Conservation (phyloP, 2,888 invertebrate genomes). For the Mechanitis mazaeus region DNA sequence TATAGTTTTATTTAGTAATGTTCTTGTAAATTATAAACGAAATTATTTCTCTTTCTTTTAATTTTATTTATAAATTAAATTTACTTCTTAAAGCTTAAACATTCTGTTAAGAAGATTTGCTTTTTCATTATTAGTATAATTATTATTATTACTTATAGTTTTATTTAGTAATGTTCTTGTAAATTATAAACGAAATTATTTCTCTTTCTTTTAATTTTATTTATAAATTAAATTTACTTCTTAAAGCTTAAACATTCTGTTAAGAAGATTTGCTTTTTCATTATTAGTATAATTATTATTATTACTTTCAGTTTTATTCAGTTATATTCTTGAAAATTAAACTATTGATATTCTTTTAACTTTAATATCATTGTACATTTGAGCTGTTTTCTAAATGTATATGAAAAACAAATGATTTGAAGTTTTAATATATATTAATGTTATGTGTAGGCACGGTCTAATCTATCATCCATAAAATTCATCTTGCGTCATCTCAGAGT, state of each 20-base stretch:
- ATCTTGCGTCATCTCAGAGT: constrained; percentile 30
- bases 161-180: too few species aligned
- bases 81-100: not conserved
- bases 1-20: too few species aligned
- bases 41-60: too few species aligned
- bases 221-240: not conserved
- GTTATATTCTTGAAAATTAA: too few species aligned
- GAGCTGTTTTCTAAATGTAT: not conserved
- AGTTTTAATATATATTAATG: not conserved
- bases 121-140: too few species aligned
- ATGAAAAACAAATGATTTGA: not conserved
- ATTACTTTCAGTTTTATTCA: not conserved
- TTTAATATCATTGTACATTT: too few species aligned
- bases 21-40: too few species aligned
- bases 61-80: too few species aligned
- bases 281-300: not conserved
- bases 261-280: not conserved
- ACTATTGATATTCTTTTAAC: too few species aligned
- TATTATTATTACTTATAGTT: too few species aligned
- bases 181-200: too few species aligned
- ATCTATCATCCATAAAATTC: constrained; percentile 34
- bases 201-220: too few species aligned
- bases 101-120: not conserved
- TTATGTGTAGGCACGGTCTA: constrained; percentile 14
- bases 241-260: not conserved